Evolutionary conservation across 2,888 invertebrate species (phyloP), one percentile per base, ranked within the genome.

Genomic region (Phanerotoma sp.): DNA sequence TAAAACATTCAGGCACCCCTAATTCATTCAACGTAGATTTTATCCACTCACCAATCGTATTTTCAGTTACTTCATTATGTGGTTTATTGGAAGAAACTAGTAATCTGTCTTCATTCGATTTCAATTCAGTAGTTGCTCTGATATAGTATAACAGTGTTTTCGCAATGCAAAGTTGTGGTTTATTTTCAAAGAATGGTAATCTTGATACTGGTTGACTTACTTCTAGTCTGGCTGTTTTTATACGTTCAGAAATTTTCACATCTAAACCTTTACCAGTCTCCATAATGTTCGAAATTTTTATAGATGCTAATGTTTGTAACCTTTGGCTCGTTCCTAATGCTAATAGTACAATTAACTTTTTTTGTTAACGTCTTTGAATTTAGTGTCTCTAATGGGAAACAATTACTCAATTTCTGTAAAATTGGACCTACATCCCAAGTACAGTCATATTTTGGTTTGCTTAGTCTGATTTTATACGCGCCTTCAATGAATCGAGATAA

Each of bases 141-240:
- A 61, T 38, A 25, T 56, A 54, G 4, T 9, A 20, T 13, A 45
- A 2, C 4, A 57, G 6, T 13, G 41, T 37, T 18, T 9, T 46
- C 7, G 57, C 55, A 7, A 56, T 45, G 15, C 55, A 57, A 21
- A 55, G 15, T 33, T 50, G 30, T 7, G 3, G 33, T 16, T 40
- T 52, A 5, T 48, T 10, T 11, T 3, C 15, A 13, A 54, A 54
- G 13, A 48, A 50, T 3, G 56, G 53, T 25, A 59, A 37, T 9
- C 44, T 37, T 9, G 55, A 50, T 4, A 47, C 1, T 1, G 56
- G 54, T 22, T 56, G 49, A 7, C 4, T 20, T 18, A 47, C 48
- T 13, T 53, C 51, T 22, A 50, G 54, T 10, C 54, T 42, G 7
- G 60, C 57, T 1, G 60, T 63, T 40, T 63, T 60, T 11, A 60